phyloP scores from a whole-genome alignment of 2,888 invertebrate genomes.

The Melinaea marsaeus region DNA sequence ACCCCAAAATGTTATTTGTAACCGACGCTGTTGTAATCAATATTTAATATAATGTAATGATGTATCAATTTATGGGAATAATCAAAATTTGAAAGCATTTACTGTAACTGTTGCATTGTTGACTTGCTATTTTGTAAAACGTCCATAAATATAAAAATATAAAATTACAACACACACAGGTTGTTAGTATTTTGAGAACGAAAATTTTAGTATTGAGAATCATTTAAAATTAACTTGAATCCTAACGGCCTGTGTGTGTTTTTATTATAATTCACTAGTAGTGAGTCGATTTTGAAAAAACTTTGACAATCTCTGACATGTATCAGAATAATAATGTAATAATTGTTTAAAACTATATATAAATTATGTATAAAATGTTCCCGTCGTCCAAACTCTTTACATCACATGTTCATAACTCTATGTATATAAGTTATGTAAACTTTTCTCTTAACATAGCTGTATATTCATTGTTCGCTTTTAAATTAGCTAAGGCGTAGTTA shows the following conservation, averaged over 20 bases:
- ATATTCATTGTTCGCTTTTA: slow-evolving; percentile 36
- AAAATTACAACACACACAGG: neutral
- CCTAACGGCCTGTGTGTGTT: neutral
- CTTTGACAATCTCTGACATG: too few relatives aligned
- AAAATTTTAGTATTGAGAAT: neutral
- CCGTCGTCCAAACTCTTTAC: neutral
- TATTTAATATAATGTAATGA: neutral
- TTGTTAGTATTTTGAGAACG: neutral
- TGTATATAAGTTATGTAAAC: slow-evolving; percentile 34
- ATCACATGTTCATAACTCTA: slow-evolving; percentile 25
- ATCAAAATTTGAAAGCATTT: neutral
- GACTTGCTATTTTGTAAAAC: slow-evolving; percentile 1
- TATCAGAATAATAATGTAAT: too few relatives aligned
- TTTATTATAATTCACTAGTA: neutral
- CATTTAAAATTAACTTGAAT: neutral
- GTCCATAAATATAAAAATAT: slow-evolving; percentile 4
- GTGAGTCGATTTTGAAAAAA: neutral
- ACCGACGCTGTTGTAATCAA: neutral
- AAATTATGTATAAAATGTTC: too few relatives aligned
- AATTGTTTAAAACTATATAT: too few relatives aligned
- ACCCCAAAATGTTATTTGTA: neutral
- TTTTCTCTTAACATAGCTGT: slow-evolving; percentile 24
- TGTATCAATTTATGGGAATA: neutral
- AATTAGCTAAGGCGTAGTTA: slow-evolving; percentile 54
- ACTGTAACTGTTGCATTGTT: slow-evolving; percentile 1